Conservation (phyloP, 2,888 invertebrate genomes). For the Cybosia mesomella region DNA sequence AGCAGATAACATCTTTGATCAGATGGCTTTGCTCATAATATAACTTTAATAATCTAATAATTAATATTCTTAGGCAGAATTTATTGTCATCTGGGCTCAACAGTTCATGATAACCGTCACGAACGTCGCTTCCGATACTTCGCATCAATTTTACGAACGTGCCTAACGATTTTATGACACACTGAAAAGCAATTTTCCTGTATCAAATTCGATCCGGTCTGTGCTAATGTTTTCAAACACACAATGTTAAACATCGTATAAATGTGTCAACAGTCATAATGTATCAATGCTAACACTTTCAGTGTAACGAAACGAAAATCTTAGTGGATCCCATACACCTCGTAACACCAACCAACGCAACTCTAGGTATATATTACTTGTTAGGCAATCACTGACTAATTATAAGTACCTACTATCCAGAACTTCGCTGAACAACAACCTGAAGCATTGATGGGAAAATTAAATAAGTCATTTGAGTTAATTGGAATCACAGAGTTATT, state of each 20-base stretch:
- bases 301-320: too few relatives aligned
- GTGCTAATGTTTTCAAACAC: conserved; percentile 10
- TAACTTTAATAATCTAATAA: not conserved
- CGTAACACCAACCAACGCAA: not conserved
- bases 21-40: too few relatives aligned
- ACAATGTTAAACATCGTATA: conserved; percentile 1
- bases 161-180: not conserved
- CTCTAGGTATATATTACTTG: not conserved
- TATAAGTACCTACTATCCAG: not conserved
- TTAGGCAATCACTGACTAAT: not conserved
- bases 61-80: not conserved
- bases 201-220: not conserved
- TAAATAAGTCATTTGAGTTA: not conserved
- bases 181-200: conserved; percentile 2
- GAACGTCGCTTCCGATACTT: not conserved
- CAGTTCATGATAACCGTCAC: too few relatives aligned
- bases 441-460: not conserved
- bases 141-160: not conserved
- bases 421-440: not conserved
- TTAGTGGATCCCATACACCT: not conserved
- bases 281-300: not conserved
- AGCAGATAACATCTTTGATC: too few relatives aligned
- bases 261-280: conserved; percentile 1
- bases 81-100: not conserved
- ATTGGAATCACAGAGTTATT: not conserved